These are phyloP conservation scores for Andrena flavipes DNA, from an alignment of 2,888 invertebrate species.

Conservation along the genomic window DNA sequence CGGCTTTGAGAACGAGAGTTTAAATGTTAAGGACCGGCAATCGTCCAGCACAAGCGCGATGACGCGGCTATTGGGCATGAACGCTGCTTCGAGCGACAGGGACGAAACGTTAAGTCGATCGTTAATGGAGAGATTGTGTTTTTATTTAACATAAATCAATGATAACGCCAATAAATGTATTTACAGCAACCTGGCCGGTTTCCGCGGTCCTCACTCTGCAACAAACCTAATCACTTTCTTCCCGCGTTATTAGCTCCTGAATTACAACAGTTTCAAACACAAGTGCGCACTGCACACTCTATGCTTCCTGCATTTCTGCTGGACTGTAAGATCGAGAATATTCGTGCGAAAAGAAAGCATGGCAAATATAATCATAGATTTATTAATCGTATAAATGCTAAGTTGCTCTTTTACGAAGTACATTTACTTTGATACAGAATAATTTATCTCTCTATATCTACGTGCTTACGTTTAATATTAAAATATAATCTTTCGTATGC, in stretches of 20 bases:
- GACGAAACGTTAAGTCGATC: slow-evolving; percentile 44
- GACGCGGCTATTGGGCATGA: slow-evolving; percentile 4
- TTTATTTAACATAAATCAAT: slow-evolving; percentile 71
- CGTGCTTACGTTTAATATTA: slow-evolving; percentile 39
- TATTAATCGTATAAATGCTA: slow-evolving; percentile 33
- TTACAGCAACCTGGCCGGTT: slow-evolving; percentile 64
- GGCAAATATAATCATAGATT: slow-evolving; percentile 42
- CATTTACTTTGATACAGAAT: slow-evolving; percentile 3
- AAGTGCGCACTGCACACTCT: no score
- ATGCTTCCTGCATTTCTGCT: neutral
- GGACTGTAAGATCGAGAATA: neutral
- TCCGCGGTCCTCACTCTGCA: slow-evolving; percentile 26
- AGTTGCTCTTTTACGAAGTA: slow-evolving; percentile 9
- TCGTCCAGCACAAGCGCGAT: slow-evolving; percentile 13
- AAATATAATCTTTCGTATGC: slow-evolving; percentile 40
- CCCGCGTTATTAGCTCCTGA: neutral
- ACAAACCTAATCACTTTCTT: neutral
- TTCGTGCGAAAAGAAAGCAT: slow-evolving; percentile 5
- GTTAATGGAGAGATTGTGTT: slow-evolving; percentile 65
- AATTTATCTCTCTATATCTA: slow-evolving; percentile 47
- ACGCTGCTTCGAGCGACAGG: slow-evolving; percentile 38
- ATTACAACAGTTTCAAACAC: neutral
- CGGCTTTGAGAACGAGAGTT: slow-evolving; percentile 29
- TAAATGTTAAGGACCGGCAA: slow-evolving; percentile 26
- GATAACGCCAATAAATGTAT: slow-evolving; percentile 72